Evolutionary conservation across 2,888 invertebrate genomes (phyloP).

Genomic region (Pyrocoelia pectoralis): DNA sequence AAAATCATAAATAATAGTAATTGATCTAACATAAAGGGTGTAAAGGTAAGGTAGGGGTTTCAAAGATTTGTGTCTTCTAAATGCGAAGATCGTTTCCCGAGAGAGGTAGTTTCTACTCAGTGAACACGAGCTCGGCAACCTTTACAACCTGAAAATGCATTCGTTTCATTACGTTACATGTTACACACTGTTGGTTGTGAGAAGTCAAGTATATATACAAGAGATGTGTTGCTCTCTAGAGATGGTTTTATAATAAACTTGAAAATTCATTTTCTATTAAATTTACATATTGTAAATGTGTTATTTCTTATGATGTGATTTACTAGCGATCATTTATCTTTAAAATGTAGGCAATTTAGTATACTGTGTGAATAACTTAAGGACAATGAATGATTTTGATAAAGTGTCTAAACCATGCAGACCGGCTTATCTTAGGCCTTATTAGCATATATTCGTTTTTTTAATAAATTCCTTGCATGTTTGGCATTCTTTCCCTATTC

Average conservation of each 20-base stretch:
- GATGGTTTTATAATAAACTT: conserved; percentile 7
- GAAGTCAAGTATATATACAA: conserved; percentile 26
- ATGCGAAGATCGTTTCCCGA: conserved; percentile 29
- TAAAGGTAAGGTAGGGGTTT: conserved; percentile 24
- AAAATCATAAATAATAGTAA: conserved; percentile 25
- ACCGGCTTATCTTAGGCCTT: too few relatives aligned
- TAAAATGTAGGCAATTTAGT: too few relatives aligned
- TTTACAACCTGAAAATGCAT: conserved; percentile 38
- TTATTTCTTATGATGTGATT: background rate
- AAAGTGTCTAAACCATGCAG: too few relatives aligned
- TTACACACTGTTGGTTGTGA: conserved; percentile 34
- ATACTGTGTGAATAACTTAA: too few relatives aligned
- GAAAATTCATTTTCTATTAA: background rate
- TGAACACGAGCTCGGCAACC: conserved; percentile 28
- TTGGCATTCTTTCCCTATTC: too few relatives aligned
- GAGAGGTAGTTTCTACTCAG: conserved; percentile 32
- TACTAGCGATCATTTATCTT: too few relatives aligned
- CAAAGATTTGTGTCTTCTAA: conserved; percentile 37
- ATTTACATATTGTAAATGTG: background rate
- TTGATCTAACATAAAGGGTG: conserved; percentile 31
- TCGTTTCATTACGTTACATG: conserved; percentile 38
- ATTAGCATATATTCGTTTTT: too few relatives aligned
- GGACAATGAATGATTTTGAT: too few relatives aligned
- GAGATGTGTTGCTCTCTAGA: conserved; percentile 24
- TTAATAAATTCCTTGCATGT: too few relatives aligned